Evolutionary conservation across 1,140 invertebrate genomes (phyloP), one percentile per base, ranked within the genome.

Genomic region (Cotesia typhae): DNA sequence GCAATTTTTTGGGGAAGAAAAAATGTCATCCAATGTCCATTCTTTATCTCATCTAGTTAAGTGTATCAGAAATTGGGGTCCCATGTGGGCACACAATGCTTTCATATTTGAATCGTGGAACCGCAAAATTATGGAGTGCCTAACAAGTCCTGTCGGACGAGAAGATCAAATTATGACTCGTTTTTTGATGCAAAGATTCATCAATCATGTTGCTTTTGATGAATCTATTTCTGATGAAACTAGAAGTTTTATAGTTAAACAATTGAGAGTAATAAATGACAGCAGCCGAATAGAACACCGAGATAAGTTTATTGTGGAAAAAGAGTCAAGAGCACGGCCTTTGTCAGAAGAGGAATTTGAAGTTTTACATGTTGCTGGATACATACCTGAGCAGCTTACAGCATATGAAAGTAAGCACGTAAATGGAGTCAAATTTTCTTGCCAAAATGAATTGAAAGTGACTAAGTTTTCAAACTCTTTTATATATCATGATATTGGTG

Each of bases 51-150:
- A 59, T 59, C 17, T 59, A 59, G 2, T 17, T n/a, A 4, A 59
- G 0, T 6, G 5, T 59, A 17, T 59, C 10, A 10, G 55, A 59
- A 10, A 59, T 59, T 59, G 55, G 55, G 55, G 55, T 17, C 55
- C 55, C 10, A 12, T 59, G 5, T 59, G 4, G 55, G 14, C 55
- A 59, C 55, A 59, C 17, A 10, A 59, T 17, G 10, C 9, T 17
- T 59, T 59, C 55, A 59, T 1, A 9, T 52, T 52, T n/a, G 51
- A 52, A 52, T 52, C 51, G n/a, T 52, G 51, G 51, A 52, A 52
- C n/a, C 7, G 51, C 1, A 52, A n/a, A 52, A 52, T 52, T 10
- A 52, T 52, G 51, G 51, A 52, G 9, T 52, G 51, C 3, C 9
- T 2, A 10, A 52, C 51, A 10, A 52, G 51, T 52, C n/a, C 51